A percentile compares a stretch with the other conserved stretches of the same genome.
Conservation (phyloP, 2,797 vertebrate genomes). For the Scolopax bukidnonensis region DNA sequence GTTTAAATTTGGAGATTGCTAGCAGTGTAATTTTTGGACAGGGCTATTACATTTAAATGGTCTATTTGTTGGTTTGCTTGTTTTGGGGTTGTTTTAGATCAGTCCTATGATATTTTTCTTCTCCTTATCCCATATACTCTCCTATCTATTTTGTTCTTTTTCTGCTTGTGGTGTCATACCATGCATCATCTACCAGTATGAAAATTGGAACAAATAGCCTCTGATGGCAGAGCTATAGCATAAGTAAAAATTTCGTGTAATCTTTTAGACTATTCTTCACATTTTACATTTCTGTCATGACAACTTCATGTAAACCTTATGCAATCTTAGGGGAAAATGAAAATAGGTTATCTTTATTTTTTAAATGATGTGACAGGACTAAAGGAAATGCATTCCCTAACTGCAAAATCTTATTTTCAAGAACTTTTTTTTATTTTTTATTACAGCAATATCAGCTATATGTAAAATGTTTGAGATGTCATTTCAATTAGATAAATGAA, state of each 20-base stretch:
- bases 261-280: conserved; percentile 58
- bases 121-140: background rate
- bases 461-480: conserved; percentile 6
- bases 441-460: background rate
- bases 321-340: conserved; percentile 44
- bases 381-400: conserved; percentile 37
- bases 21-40: background rate
- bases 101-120: background rate
- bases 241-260: conserved; percentile 51
- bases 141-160: background rate
- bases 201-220: conserved; percentile 68
- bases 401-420: conserved; percentile 48
- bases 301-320: conserved; percentile 63
- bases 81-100: background rate
- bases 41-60: background rate
- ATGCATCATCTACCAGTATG: conserved; percentile 18
- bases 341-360: conserved; percentile 63
- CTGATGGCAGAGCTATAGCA: conserved; percentile 17
- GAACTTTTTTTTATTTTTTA: background rate
- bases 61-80: background rate
- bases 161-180: background rate
- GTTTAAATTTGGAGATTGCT: background rate
- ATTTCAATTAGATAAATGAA: conserved; percentile 47
- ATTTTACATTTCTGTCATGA: conserved; percentile 65
- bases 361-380: conserved; percentile 57